Evolutionary conservation across 1,140 invertebrate genomes (phyloP), one percentile per base, ranked within the genome.

Genomic region (Bursaphelenchus mucronatus): DNA sequence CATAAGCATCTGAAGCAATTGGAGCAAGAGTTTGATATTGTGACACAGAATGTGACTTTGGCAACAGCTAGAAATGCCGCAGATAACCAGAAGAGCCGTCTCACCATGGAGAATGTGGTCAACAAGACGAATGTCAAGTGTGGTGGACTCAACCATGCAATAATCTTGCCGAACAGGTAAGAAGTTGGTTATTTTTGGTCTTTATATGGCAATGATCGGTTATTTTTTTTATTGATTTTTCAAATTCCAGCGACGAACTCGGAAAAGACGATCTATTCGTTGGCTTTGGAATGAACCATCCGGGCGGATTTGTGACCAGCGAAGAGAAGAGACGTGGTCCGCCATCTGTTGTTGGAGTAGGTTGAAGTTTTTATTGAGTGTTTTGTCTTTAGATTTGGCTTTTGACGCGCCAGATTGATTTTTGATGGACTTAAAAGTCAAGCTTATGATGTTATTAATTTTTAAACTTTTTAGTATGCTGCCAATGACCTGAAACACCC

Each of bases 401-500:
- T 15, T 3, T 30, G 30, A 30, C 30, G 30, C 30, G 30, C 5
- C 30, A 30, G 1, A 30, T 30, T 30, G 30, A 30, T 30, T 30
- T 30, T 3, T 30, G 30, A 30, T 30, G 30, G 30, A 30, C 30
- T 30, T 30, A 30, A 1, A 30, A 30, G 30, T 30, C 30, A 30
- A 3, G 30, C 5, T 30, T 30, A 19, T 57, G 30, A 30, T 1
- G 5, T 30, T 30, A 30, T 30, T 30, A 5, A 30, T 5, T 1
- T 30, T 1, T 57, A 5, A 11, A 44, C 45, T 9, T 30, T 59
- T 66, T 15, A 64, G 45, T 69, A 51, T 50, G 44, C 67, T 19
- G 67, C 67, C 8, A 69, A 69, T 58, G 64, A 67, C 41, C 45
- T 46, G 10, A 56, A 61, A n/a, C 43, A 17, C 6, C 52, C 56